Evolutionary conservation across 2,113 vertebrate species (phyloP).

Genomic region (Paramormyrops kingsleyae): DNA sequence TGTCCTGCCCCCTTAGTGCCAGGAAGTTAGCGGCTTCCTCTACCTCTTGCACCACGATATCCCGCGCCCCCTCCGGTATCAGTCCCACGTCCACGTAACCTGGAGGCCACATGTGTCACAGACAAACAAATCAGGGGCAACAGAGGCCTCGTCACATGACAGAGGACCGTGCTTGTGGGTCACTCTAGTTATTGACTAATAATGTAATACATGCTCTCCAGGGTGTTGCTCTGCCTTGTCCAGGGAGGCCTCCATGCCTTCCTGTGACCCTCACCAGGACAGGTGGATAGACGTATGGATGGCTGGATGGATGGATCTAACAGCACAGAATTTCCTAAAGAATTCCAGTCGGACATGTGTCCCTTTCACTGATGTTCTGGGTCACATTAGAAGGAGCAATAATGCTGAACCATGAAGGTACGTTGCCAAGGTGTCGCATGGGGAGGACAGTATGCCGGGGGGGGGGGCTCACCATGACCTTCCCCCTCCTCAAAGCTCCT

Average conservation of each 20-base stretch:
- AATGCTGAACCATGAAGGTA: not conserved
- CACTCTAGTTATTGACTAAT: not conserved
- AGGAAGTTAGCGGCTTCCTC: slow-evolving; percentile 89
- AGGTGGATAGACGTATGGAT: not conserved
- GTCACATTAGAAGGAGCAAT: not conserved
- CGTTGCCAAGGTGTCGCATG: no score
- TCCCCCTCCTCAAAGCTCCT: slow-evolving; percentile 77
- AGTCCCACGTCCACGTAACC: slow-evolving; percentile 87
- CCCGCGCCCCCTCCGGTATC: slow-evolving; percentile 87
- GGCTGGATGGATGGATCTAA: not conserved
- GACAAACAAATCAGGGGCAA: not conserved
- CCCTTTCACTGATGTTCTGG: not conserved
- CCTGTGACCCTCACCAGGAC: not conserved
- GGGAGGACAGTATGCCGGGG: not conserved
- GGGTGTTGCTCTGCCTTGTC: not conserved
- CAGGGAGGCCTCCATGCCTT: not conserved
- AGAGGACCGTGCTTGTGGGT: not conserved
- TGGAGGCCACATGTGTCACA: slow-evolving; percentile 44
- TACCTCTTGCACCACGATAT: slow-evolving; percentile 83
- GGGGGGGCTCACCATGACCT: slow-evolving; percentile 73
- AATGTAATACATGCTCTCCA: not conserved
- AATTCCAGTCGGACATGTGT: not conserved
- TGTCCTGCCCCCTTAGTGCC: slow-evolving; percentile 71
- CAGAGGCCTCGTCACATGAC: not conserved
- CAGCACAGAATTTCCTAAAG: not conserved